Conservation (phyloP, 2,797 vertebrate species). For the Hydrolagus colliei region DNA sequence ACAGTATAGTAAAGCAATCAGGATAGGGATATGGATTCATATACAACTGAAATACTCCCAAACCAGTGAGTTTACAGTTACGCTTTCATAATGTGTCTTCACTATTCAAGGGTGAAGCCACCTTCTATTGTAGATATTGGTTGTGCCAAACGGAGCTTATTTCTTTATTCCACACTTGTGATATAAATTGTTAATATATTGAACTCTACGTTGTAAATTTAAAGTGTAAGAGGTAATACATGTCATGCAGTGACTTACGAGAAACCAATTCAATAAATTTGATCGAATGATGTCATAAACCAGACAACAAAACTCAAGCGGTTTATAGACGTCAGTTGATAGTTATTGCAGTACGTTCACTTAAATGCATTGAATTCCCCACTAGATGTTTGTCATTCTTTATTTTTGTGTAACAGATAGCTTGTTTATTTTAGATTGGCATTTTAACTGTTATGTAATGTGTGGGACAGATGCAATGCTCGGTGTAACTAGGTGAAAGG, state of each 20-base stretch:
- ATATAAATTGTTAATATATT: background rate
- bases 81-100: background rate
- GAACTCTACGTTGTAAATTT: background rate
- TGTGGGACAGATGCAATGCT: too few relatives aligned
- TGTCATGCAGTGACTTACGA: background rate
- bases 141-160: background rate
- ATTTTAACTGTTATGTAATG: too few relatives aligned
- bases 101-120: background rate
- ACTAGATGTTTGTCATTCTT: background rate
- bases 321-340: too few relatives aligned
- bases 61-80: too few relatives aligned
- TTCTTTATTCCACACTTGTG: too few relatives aligned
- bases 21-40: background rate
- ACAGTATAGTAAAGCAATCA: background rate
- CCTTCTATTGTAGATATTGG: conserved; percentile 3
- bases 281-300: background rate
- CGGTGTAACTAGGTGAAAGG: too few relatives aligned
- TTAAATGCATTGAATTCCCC: background rate
- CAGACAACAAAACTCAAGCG: background rate
- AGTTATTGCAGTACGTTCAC: background rate
- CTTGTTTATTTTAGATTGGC: too few relatives aligned
- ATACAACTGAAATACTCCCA: background rate
- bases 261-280: background rate
- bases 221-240: background rate
- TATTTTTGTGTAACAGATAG: too few relatives aligned